Base-by-base conservation (phyloP, 1,140 invertebrate species). In the Drosophila sp. region DNA sequence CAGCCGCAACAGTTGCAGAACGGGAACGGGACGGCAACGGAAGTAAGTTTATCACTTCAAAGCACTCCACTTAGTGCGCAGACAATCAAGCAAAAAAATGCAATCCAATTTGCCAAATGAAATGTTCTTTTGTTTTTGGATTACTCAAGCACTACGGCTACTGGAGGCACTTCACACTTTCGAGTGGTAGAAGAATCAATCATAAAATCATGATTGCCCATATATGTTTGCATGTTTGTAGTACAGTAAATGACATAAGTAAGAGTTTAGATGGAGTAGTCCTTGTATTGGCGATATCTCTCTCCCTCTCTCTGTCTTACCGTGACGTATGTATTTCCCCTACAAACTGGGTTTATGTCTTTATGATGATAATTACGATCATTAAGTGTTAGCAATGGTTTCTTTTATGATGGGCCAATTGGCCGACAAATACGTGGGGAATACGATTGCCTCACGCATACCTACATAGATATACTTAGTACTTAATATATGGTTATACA, bases 401-500 rank as follows among this genome's bases (percentile, higher is more conserved):
- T 50, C 5, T 56, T 32, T 64, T 76, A 76, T 64, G 40, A 74
- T 27, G 73, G 60, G 61, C 74, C 65, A 77, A 77, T 78, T 76
- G 74, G 76, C 76, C 76, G 76, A 79, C 76, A 78, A 77, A 77
- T 38, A 38, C 3, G 35, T 56, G 74, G 72, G 62, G 56, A 72
- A 6, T 23, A 17, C 27, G 29, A 32, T 40, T 25, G 25, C 25
- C 61, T 25, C 8, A 44, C 33, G 38, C 7, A 27, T 33, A 40
- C 23, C 6, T 8, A 50, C 25, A 50, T 3, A 25, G 6, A 54
- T 11, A 57, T 33, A 57, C 5, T 3, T 8, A 33, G 3, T 33
- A 30, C 3, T 11, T 58, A 35, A 17, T 57, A 58, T 58, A 58
- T 58, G 32, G 56, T 38, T 32, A 35, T 10, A 17, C 0, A 38